Conservation (phyloP, 2,113 vertebrate species). For the Eleginops maclovinus region DNA sequence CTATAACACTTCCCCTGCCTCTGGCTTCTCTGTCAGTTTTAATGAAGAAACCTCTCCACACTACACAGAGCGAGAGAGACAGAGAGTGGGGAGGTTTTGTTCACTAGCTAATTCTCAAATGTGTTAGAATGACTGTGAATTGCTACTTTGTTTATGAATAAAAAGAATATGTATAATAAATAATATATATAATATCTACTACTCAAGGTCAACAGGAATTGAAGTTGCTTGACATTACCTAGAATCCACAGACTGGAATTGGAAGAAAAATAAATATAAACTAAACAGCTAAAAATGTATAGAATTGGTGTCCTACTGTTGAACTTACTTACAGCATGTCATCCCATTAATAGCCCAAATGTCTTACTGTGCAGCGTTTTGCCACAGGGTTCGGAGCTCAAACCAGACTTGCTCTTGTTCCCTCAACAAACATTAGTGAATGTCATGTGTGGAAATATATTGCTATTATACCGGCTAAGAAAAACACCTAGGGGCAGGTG, state of each 20-base stretch:
- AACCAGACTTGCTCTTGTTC: slow-evolving; percentile 51
- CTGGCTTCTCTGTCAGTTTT: slow-evolving; percentile 80
- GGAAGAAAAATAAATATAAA: slow-evolving; percentile 21
- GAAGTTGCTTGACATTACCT: slow-evolving; percentile 24
- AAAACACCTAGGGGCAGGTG: slow-evolving; percentile 70
- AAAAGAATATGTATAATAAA: background rate
- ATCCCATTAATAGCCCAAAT: slow-evolving; percentile 59
- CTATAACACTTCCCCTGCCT: slow-evolving; percentile 76
- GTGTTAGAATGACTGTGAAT: slow-evolving; percentile 59
- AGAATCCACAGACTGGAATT: slow-evolving; percentile 8
- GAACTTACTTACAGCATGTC: slow-evolving; percentile 61
- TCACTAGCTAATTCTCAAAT: slow-evolving; percentile 65
- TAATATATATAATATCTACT: background rate
- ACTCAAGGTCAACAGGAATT: slow-evolving; percentile 56
- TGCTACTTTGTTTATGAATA: background rate
- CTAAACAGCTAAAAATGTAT: slow-evolving; percentile 39
- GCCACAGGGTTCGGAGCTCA: slow-evolving; percentile 61
- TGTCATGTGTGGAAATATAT: slow-evolving; percentile 69
- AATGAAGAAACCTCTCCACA: slow-evolving; percentile 79
- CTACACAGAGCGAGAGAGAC: slow-evolving; percentile 56
- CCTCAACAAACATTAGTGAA: slow-evolving; percentile 59
- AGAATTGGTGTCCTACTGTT: slow-evolving; percentile 54
- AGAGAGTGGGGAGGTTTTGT: slow-evolving; percentile 50
- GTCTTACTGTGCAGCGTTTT: slow-evolving; percentile 56
- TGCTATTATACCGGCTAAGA: slow-evolving; percentile 60